Evolutionary conservation across 2,113 vertebrate genomes (phyloP).

Genomic region (Hippocampus barbouri): DNA sequence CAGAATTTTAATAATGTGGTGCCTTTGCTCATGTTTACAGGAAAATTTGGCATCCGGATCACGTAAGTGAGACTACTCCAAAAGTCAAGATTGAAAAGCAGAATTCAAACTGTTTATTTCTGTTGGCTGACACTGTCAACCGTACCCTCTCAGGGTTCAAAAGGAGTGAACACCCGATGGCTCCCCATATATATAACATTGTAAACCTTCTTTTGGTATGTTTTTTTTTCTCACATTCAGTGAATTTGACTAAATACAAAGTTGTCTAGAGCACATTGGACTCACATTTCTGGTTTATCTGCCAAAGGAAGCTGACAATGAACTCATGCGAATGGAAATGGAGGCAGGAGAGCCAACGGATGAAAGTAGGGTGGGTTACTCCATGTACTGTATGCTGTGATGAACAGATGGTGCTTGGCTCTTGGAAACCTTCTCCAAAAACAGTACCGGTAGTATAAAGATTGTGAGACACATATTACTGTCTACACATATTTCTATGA

Average conservation of each 20-base stretch:
- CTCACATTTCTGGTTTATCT: not conserved
- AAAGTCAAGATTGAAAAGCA: not conserved
- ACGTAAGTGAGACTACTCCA: not conserved
- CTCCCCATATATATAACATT: not conserved
- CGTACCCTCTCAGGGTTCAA: not conserved
- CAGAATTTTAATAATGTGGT: not conserved
- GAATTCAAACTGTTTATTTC: not conserved
- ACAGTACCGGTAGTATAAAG: not conserved
- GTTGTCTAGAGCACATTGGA: not conserved
- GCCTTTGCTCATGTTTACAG: not conserved
- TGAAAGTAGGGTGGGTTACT: slow-evolving; percentile 1
- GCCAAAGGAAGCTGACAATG: slow-evolving; percentile 10
- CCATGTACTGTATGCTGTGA: not conserved
- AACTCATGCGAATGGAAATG: slow-evolving; percentile 6
- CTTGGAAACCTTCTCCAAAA: not conserved
- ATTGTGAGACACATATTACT: not conserved
- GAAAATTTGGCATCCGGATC: not conserved
- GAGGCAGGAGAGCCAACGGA: slow-evolving; percentile 5
- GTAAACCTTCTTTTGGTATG: not conserved
- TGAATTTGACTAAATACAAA: not conserved
- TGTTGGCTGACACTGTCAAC: not conserved
- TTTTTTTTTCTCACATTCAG: not conserved
- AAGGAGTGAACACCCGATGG: slow-evolving; percentile 1
- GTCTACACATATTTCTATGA: not conserved
- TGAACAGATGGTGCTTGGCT: not conserved